Conservation (phyloP, 2,797 vertebrate genomes). For the Halcyon badia region DNA sequence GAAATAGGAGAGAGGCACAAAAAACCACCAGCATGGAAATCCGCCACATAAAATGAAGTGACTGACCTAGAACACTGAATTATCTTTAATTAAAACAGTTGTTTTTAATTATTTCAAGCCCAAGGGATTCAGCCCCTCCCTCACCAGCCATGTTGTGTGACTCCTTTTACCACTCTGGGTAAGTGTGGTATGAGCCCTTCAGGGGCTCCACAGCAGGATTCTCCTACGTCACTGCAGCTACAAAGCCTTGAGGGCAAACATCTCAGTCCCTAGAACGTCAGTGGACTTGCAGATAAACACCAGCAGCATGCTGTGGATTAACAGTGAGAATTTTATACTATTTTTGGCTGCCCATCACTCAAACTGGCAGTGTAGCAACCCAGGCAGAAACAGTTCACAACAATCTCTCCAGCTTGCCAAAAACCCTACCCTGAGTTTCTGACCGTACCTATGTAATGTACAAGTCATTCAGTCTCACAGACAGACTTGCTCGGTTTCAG, state of each 20-base stretch:
- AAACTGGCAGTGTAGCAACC: background rate
- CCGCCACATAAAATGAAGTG: background rate
- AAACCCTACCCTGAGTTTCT: background rate
- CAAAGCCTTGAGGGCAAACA: background rate
- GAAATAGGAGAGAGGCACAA: background rate
- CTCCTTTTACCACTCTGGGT: background rate
- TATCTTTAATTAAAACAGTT: background rate
- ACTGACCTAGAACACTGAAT: background rate
- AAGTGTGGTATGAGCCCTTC: no score
- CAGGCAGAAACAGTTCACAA: background rate
- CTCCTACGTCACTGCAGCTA: background rate
- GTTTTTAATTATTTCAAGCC: background rate
- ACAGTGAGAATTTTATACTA: background rate
- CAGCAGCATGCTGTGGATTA: background rate
- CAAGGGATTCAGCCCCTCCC: background rate
- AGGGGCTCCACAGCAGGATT: background rate
- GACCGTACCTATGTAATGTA: fast-evolving
- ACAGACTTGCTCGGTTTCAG: background rate
- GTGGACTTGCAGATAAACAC: background rate
- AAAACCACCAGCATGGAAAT: background rate
- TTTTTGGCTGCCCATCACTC: background rate
- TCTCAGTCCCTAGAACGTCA: background rate
- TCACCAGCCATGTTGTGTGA: background rate
- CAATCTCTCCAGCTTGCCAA: background rate
- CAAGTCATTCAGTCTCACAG: background rate